A percentile compares a stretch with the other conserved stretches of the same genome.
Conservation (phyloP, 2,113 vertebrate genomes). For the Lamprologus sp. region DNA sequence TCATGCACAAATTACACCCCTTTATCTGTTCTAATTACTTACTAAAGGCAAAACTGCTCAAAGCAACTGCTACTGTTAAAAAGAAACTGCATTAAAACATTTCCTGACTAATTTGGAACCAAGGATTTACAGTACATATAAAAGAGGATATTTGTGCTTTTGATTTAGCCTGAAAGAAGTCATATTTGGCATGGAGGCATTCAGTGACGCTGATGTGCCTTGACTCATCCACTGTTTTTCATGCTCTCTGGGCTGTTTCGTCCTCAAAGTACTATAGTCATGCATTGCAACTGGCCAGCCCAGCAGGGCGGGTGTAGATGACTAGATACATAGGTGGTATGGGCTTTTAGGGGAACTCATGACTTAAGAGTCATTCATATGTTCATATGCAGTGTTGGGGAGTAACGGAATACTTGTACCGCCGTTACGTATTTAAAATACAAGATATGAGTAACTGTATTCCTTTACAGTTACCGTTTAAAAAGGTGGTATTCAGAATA, state of each 20-base stretch:
- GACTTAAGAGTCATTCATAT: not conserved
- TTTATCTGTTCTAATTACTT: not conserved
- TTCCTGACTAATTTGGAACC: not conserved
- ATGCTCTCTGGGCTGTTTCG: slow-evolving; percentile 19
- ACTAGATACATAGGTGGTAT: not conserved
- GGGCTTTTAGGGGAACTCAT: not conserved
- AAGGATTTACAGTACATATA: not conserved
- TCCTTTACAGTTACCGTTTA: not conserved
- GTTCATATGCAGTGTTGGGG: not conserved
- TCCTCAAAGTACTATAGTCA: slow-evolving; percentile 17
- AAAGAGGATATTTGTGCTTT: not conserved
- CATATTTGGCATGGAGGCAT: slow-evolving; percentile 20
- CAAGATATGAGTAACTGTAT: not conserved
- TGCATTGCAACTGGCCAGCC: slow-evolving; percentile 3
- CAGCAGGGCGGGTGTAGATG: not conserved
- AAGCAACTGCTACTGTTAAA: not conserved
- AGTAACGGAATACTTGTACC: not conserved
- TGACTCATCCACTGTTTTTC: slow-evolving; percentile 42
- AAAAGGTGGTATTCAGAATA: not conserved
- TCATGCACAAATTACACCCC: not conserved
- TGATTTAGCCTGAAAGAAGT: not conserved
- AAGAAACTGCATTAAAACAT: not conserved
- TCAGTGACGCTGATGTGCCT: slow-evolving; percentile 35
- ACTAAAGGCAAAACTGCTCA: not conserved
- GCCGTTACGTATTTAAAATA: not conserved